Conservation (phyloP, 1,140 invertebrate species). For the Megalonaias nervosa region DNA sequence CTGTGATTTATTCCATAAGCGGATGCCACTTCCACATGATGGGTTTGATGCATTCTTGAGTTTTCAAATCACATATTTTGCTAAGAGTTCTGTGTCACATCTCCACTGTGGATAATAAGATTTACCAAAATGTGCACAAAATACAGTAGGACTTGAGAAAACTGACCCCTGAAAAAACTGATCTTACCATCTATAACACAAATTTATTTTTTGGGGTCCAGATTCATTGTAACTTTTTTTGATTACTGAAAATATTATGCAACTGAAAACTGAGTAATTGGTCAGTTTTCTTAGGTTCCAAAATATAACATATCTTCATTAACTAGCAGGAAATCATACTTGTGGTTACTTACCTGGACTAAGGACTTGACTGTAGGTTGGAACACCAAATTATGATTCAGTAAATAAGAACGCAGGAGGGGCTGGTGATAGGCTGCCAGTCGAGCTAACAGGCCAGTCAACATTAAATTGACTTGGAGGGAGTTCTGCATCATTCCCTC, state of each 20-base stretch:
- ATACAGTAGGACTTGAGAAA: no score
- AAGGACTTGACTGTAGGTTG: constrained; percentile 92
- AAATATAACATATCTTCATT: neutral
- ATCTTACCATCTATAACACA: neutral
- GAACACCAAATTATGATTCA: constrained; percentile 89
- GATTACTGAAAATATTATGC: neutral
- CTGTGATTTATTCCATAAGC: no score
- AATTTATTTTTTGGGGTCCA: constrained; percentile 1
- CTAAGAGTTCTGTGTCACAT: no score
- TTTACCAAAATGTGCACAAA: no score
- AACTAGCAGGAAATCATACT: neutral
- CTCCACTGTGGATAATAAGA: no score
- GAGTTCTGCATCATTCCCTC: constrained; percentile 89
- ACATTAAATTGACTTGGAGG: constrained; percentile 88
- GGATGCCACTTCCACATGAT: no score
- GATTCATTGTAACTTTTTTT: neutral
- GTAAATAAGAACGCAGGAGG: constrained; percentile 86
- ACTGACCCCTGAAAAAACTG: no score
- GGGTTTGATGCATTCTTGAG: no score
- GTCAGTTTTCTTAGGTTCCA: neutral
- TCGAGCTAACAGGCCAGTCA: constrained; percentile 89
- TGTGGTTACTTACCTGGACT: constrained; percentile 80
- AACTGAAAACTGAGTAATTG: neutral
- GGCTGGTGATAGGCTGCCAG: constrained; percentile 91
- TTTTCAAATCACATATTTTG: no score